Base-by-base conservation (phyloP, 2,113 vertebrate genomes). In the Pogonocichla stellata region DNA sequence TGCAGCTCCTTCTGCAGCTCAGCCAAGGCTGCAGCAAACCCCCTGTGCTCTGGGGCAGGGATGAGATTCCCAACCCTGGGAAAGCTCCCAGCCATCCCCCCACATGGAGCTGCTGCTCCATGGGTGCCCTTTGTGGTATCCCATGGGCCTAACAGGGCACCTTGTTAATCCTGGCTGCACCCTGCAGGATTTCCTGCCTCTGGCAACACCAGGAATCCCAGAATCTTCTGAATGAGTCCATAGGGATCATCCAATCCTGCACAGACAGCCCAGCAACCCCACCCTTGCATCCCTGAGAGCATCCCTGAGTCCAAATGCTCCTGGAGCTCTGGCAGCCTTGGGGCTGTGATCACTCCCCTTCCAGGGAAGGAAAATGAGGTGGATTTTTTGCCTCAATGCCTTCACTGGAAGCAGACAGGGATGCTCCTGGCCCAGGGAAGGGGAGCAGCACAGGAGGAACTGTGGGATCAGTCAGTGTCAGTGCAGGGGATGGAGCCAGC, bases 121-220 rank as follows among this genome's bases (percentile, higher is more conserved):
- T 18, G 36, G 58, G 66, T 42, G 36, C 34, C 18, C 43, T 58
- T 14, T 10, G 36, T 60, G 67, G 38, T 2, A 14, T 28, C 45
- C 65, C 16, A 1, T 28, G 28, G 16, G 5, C 10, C 42, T 15
- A 26, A 38, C 33, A 56, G 75, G 20, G 14, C 24, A 38, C 8
- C 23, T 33, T 0, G 0, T 4, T 17, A 5, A 26, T 16, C 28
- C 19, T 50, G 60, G 70, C 18, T 19, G 22, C 25, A 8, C 19
- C 10, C 45, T 20, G 13, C 26, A 57, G 67, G n/a, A 50, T 28
- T n/a, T 70, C 66, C 57, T 19, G 17, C 38, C 47, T 75, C 62
- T 45, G 36, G 42, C 28, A 50, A 13, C 1, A 86, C 2, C 73
- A 81, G 38, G 60, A 61, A 80, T 42, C 31, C 33, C 73, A 57